These are phyloP conservation scores for Melinaea marsaeus DNA, from an alignment of 2,888 invertebrate species.

Conservation along the genomic window DNA sequence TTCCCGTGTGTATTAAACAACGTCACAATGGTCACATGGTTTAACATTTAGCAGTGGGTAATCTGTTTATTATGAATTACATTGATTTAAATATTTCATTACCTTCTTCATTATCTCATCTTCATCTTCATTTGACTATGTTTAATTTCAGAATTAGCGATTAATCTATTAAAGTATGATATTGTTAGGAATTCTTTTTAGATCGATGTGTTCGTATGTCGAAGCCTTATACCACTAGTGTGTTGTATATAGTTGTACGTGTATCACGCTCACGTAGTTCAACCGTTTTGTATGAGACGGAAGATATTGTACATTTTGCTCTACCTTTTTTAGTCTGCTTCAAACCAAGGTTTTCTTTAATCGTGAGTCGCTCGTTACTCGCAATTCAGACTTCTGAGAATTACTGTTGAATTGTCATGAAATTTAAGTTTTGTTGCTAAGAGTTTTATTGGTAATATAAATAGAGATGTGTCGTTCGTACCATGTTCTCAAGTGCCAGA, in stretches of 20 bases:
- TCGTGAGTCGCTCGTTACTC: slow-evolving; percentile 37
- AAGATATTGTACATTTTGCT: slow-evolving; percentile 60
- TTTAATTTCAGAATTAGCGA: too few species aligned
- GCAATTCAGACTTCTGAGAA: slow-evolving; percentile 29
- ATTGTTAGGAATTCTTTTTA: too few species aligned
- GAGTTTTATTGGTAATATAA: slow-evolving; percentile 28
- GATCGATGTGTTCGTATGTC: too few species aligned
- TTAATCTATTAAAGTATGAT: too few species aligned
- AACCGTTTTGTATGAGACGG: slow-evolving; percentile 64
- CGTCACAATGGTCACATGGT: slow-evolving; percentile 34
- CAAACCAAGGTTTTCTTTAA: slow-evolving; percentile 42
- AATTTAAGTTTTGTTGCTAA: not conserved
- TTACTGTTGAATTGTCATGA: not conserved
- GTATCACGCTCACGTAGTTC: slow-evolving; percentile 50
- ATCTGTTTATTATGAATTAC: too few species aligned
- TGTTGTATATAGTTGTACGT: slow-evolving; percentile 34
- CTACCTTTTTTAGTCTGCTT: slow-evolving; percentile 47
- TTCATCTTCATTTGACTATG: too few species aligned
- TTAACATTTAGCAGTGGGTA: slow-evolving; percentile 9
- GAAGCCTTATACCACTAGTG: too few species aligned
- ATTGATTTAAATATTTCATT: too few species aligned
- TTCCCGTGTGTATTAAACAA: slow-evolving; percentile 49
- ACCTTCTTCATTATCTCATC: too few species aligned
- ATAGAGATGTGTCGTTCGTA: slow-evolving; percentile 36
- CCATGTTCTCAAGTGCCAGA: slow-evolving; percentile 48